A percentile compares a stretch with the other conserved stretches of the same genome.
Evolutionary conservation across 2,113 vertebrate species (phyloP).

Genomic region (Siniperca chuatsi): DNA sequence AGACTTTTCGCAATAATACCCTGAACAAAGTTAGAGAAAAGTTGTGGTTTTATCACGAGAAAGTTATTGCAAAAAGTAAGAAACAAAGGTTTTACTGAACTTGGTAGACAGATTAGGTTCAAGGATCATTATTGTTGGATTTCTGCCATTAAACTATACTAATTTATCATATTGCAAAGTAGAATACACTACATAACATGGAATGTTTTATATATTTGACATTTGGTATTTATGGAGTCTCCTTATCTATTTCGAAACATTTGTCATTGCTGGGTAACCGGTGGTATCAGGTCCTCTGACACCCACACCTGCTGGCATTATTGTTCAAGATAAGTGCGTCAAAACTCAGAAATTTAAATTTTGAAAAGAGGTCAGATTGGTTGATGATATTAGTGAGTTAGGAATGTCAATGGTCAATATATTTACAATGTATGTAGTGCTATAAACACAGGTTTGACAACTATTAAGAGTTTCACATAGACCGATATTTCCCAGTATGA

Average conservation of each 20-base stretch:
- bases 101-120: background rate
- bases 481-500: background rate
- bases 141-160: background rate
- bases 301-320: background rate
- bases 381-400: background rate
- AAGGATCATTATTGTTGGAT: background rate
- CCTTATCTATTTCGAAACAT: background rate
- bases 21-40: background rate
- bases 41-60: background rate
- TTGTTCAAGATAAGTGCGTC: background rate
- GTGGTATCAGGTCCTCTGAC: background rate
- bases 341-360: background rate
- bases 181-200: background rate
- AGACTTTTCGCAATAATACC: background rate
- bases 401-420: background rate
- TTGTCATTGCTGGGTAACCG: background rate
- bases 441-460: background rate
- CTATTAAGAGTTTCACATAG: background rate
- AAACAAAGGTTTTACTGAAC: background rate
- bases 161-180: background rate
- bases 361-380: background rate
- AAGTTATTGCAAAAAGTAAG: background rate
- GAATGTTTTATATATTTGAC: background rate
- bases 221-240: background rate
- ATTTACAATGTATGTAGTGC: background rate